Evolutionary conservation across 2,113 vertebrate species (phyloP).

Genomic region (Chinchilla lanigera): DNA sequence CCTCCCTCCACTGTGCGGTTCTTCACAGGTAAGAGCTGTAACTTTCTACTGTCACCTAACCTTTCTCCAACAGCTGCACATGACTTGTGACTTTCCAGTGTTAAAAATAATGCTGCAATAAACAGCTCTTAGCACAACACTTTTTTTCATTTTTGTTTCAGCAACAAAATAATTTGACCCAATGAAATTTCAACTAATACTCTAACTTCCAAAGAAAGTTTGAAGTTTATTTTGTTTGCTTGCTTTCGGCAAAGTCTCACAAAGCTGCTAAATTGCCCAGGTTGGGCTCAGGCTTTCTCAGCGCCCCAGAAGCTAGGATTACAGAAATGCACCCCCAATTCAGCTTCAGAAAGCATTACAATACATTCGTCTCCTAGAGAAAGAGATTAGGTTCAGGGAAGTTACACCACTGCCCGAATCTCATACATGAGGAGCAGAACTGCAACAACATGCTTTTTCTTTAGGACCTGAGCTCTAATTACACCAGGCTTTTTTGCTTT

Average conservation of each 20-base stretch:
- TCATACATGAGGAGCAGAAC: not conserved
- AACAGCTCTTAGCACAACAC: not conserved
- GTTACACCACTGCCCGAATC: not conserved
- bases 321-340: not conserved
- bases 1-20: not conserved
- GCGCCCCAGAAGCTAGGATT: not conserved
- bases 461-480: not conserved
- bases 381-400: not conserved
- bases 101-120: not conserved
- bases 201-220: not conserved
- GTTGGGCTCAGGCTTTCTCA: not conserved
- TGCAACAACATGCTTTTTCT: not conserved
- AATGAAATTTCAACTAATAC: not conserved
- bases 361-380: not conserved
- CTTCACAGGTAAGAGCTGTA: not conserved
- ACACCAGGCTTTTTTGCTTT: not conserved
- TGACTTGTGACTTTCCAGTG: not conserved
- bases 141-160: conserved; percentile 31
- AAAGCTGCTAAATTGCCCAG: not conserved
- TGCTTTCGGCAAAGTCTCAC: not conserved
- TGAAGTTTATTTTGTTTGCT: not conserved
- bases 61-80: not conserved
- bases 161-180: not conserved
- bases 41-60: not conserved
- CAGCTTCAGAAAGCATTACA: not conserved